Base-by-base conservation (phyloP, 1,140 invertebrate genomes). In the Aphelenchoides besseyi region DNA sequence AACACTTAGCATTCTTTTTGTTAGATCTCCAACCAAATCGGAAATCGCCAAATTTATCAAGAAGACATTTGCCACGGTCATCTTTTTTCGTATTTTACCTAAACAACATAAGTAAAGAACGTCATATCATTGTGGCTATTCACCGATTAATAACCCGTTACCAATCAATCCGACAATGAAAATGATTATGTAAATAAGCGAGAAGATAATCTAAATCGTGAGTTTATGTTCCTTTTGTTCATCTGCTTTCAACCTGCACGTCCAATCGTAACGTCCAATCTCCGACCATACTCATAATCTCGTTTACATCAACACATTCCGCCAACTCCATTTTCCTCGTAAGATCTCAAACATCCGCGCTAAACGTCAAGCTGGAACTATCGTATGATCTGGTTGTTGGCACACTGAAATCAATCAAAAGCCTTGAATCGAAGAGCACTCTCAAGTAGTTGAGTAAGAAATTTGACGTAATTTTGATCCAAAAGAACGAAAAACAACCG, bases 31-130 rank as follows among this genome's bases (percentile, higher is more conserved):
- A n/a, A 82, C 83, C 67, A 83, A 62, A 64, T 83, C 82, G 54
- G 80, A 84, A 53, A 82, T 81, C 2, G 82, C 82, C 18, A 83
- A 67, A 67, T 83, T 83, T 29, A 83, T 76, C 3, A 83, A 73
- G 61, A 80, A 80, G 2, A 80, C 76, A 67, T 83, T 83, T 12
- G 82, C 80, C 33, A 83, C 82, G n/a, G 80, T 75, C 61, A 74
- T 67, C 26, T 79, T 41, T 26, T 76, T 75, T 62, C 82, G 71
- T 29, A 82, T 74, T 37, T 81, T 71, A 3, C 72, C 71, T 5
- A 57, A 12, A 48, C 41, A 48, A 48, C 41, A 48, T 16, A 12
- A 16, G 12, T 12, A 48, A 48, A 48, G 41, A 48, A 48, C 12
- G 12, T 48, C 23, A 23, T 48, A 48, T 48, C 41, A 23, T 48